Evolutionary conservation across 2,888 invertebrate genomes (phyloP), one percentile per base, ranked within the genome.

Genomic region (Diaprepes abbreviatus): DNA sequence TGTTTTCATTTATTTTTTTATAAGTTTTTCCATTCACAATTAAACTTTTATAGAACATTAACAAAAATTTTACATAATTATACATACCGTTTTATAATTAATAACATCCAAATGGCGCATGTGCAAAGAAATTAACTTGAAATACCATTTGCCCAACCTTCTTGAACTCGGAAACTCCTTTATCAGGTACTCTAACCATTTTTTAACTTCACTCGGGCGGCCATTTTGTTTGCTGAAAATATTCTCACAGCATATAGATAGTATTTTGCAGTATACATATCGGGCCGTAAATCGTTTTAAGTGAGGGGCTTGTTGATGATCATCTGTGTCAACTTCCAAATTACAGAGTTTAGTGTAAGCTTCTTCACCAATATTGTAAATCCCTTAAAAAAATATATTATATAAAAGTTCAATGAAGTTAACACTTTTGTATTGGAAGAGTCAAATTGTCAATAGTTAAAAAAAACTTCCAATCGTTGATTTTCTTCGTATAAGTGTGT

Each of bases 121-220:
- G 62, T 76, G 60, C 19, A 77, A 35, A 70, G 67, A 69, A 17
- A 77, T 74, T 36, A 81, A 70, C 21, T 72, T 72, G 5, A 72
- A 71, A 70, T 78, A 80, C 81, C 81, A 81, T 31, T 67, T 54
- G 1, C 79, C 80, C 4, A 78, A 63, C 16, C 72, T 54, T 55
- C 66, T 68, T n/a, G 75, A 74, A 28, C 69, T 21, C 0, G 71
- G 59, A 45, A 75, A 74, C 31, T 74, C 74, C 14, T 73, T 54
- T 35, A 80, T 76, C 54, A 82, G 72, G 66, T 62, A 77, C 33
- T 74, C 74, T 31, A 81, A 62, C 79, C 79, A 82, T 3, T 65
- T 57, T 70, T 74, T 74, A 3, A 76, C 79, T 16, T 75, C 66
- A 1, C 68, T 21, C 66, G 74, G 74, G 72, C 70, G 66, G 2